Conservation (phyloP, 1,140 invertebrate genomes). For the Lanistes nyassanus region DNA sequence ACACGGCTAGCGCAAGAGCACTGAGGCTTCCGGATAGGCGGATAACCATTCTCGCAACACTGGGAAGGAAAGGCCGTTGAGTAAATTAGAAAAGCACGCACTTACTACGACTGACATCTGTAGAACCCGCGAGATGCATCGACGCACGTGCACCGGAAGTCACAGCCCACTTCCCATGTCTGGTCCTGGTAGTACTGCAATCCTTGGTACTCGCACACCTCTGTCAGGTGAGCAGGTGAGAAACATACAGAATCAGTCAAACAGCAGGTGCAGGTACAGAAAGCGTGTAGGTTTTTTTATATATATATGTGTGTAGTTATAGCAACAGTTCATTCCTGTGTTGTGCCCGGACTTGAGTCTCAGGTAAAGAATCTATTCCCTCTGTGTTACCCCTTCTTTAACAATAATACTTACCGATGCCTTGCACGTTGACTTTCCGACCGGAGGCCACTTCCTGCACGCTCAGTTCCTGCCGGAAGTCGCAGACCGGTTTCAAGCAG, state of each 20-base stretch:
- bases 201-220: conserved; percentile 49
- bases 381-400: no score
- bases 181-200: conserved; percentile 52
- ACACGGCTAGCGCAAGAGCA: no score
- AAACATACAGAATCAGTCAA: background rate
- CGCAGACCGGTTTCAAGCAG: conserved; percentile 53
- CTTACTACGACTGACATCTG: conserved; percentile 55
- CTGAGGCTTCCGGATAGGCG: no score
- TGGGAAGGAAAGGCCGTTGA: no score
- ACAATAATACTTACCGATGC: conserved; percentile 44
- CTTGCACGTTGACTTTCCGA: conserved; percentile 37
- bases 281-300: no score
- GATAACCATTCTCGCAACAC: no score
- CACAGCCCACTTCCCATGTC: conserved; percentile 55
- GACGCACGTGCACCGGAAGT: conserved; percentile 47
- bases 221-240: conserved; percentile 31
- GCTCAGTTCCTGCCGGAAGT: conserved; percentile 48
- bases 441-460: conserved; percentile 38
- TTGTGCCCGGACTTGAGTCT: no score
- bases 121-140: conserved; percentile 47
- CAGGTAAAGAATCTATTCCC: no score
- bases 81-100: no score
- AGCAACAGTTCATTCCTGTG: no score
- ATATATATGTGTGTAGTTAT: no score
- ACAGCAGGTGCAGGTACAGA: background rate